Percentiles rank a stretch among this genome's conserved stretches.
phyloP scores from a whole-genome alignment of 2,113 vertebrate species.

The Leucosticte australis region DNA sequence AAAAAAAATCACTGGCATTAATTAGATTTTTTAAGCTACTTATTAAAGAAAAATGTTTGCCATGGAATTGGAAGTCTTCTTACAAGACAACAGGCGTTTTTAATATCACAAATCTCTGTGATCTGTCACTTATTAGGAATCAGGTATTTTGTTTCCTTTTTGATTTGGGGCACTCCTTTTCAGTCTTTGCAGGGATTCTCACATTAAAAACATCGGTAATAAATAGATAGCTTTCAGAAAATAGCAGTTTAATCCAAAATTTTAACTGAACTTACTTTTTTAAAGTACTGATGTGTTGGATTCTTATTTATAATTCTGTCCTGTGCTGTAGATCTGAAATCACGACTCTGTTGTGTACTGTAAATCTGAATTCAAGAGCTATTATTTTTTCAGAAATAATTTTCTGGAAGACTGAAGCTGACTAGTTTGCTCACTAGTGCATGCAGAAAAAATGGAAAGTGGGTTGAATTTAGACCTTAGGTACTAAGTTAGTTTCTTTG shows the following conservation, averaged over 20 bases:
- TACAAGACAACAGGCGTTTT: not conserved
- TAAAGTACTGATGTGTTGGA: not conserved
- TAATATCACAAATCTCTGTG: not conserved
- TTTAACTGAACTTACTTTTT: not conserved
- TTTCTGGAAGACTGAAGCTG: not conserved
- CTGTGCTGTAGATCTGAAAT: not conserved
- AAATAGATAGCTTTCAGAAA: not conserved
- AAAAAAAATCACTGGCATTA: not conserved
- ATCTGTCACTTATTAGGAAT: not conserved
- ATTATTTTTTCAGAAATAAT: not conserved
- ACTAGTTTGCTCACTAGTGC: not conserved
- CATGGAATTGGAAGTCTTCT: not conserved
- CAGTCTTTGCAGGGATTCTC: not conserved
- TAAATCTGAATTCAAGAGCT: not conserved
- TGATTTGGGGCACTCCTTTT: not conserved
- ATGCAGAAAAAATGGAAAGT: not conserved
- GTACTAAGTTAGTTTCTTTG: not conserved
- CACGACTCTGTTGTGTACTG: not conserved
- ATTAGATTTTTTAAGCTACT: not conserved
- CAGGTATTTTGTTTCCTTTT: not conserved
- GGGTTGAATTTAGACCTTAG: not conserved
- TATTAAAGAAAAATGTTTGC: not conserved
- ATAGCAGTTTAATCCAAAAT: not conserved
- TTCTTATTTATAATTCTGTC: not conserved
- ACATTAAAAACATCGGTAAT: accelerated